Evolutionary conservation across 1,140 invertebrate genomes (phyloP).

Genomic region (Glomeris maerens): DNA sequence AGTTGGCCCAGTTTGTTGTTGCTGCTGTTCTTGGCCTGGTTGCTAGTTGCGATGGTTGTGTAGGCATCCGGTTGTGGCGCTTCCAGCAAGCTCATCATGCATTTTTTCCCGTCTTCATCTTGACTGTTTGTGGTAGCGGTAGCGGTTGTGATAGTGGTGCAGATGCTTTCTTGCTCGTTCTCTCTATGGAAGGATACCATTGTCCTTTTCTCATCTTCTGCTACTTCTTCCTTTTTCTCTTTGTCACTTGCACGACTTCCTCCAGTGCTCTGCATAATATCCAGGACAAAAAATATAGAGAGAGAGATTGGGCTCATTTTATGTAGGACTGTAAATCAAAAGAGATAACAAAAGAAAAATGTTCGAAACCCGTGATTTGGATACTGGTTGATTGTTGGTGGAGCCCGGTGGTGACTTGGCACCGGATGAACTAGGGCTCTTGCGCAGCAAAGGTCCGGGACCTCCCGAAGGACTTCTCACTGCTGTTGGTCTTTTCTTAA

Average conservation of each 20-base stretch:
- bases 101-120: conserved; percentile 20
- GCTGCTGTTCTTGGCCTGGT: too few species aligned
- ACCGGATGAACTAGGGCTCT: conserved; percentile 68
- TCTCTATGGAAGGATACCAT: conserved; percentile 26
- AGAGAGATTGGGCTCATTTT: neutral
- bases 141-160: conserved; percentile 15
- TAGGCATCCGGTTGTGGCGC: too few species aligned
- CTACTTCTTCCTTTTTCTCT: conserved; percentile 11
- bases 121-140: too few species aligned
- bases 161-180: conserved; percentile 32
- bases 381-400: neutral
- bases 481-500: conserved; percentile 39
- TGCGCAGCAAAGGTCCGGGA: conserved; percentile 61
- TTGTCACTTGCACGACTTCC: neutral
- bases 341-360: neutral
- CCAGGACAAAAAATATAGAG: neutral
- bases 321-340: neutral
- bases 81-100: too few species aligned
- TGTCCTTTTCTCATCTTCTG: too few species aligned
- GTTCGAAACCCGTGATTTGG: neutral
- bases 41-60: too few species aligned
- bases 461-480: conserved; percentile 45
- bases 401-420: conserved; percentile 30
- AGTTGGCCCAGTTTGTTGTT: conserved; percentile 55
- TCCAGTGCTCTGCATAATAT: neutral